These are phyloP conservation scores for Narcine bancroftii DNA, from an alignment of 2,113 vertebrate species.

Conservation along the genomic window DNA sequence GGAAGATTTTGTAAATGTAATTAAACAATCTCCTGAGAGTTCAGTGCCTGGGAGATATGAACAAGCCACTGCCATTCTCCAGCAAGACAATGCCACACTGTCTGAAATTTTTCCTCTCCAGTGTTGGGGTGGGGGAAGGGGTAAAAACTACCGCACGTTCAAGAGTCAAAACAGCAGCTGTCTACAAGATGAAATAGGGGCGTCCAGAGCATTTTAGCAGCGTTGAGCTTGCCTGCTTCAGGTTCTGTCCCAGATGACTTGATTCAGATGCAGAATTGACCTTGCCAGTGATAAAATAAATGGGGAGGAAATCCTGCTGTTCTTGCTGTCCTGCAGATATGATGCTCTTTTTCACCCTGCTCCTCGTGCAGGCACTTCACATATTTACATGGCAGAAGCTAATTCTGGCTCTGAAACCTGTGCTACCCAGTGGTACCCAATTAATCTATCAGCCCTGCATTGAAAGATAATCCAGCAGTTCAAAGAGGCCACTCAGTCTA, in stretches of 20 bases:
- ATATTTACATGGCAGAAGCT: too few relatives aligned
- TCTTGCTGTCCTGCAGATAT: not conserved
- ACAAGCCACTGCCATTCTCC: not conserved
- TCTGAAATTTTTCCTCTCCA: not conserved
- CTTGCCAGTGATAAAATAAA: not conserved
- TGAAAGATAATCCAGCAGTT: not conserved
- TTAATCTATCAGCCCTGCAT: too few relatives aligned
- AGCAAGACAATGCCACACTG: not conserved
- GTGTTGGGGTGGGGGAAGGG: too few relatives aligned
- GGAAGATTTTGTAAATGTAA: not conserved
- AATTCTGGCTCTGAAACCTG: too few relatives aligned
- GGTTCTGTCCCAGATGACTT: not conserved
- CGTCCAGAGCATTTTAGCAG: not conserved
- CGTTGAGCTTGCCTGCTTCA: too few relatives aligned
- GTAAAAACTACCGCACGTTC: too few relatives aligned
- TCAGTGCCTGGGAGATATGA: not conserved
- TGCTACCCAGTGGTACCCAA: too few relatives aligned
- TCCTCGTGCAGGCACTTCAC: not conserved
- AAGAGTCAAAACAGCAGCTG: not conserved
- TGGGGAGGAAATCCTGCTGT: not conserved
- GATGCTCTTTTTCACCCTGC: not conserved
- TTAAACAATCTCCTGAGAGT: not conserved
- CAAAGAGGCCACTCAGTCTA: not conserved
- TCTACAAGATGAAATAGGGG: not conserved
- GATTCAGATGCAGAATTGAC: not conserved